Evolutionary conservation across 2,113 vertebrate genomes (phyloP).

Genomic region (Theristicus caerulescens): DNA sequence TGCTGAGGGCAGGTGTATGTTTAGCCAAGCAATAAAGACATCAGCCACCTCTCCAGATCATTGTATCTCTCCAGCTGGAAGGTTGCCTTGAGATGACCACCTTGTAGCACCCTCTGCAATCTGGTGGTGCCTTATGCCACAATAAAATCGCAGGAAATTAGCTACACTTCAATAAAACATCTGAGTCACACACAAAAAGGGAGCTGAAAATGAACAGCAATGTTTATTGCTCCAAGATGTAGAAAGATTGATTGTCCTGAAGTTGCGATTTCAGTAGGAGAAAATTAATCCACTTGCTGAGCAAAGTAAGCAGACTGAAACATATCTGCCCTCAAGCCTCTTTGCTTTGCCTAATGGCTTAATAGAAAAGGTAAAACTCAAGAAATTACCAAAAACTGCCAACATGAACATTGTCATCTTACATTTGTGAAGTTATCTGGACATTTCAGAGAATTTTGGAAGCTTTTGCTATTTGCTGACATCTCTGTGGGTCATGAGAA

Average conservation of each 20-base stretch:
- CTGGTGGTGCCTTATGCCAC: slow-evolving; percentile 11
- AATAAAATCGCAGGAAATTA: background rate
- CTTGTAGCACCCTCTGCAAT: background rate
- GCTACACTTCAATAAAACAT: background rate
- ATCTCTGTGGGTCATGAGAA: background rate
- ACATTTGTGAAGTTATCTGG: background rate
- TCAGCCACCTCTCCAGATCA: background rate
- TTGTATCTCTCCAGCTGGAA: background rate
- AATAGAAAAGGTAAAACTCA: background rate
- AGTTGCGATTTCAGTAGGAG: background rate
- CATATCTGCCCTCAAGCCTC: background rate
- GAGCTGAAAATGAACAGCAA: background rate
- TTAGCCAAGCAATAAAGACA: background rate
- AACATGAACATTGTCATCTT: background rate
- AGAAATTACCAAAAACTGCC: background rate
- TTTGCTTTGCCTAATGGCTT: background rate
- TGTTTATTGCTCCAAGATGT: background rate
- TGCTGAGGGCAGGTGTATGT: background rate
- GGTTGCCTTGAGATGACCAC: background rate
- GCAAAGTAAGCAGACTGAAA: background rate
- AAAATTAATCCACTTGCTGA: background rate
- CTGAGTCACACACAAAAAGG: background rate
- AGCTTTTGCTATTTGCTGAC: background rate
- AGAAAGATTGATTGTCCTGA: background rate
- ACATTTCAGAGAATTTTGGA: background rate